Conservation (phyloP, 2,888 invertebrate species). For the Furcula furcula region DNA sequence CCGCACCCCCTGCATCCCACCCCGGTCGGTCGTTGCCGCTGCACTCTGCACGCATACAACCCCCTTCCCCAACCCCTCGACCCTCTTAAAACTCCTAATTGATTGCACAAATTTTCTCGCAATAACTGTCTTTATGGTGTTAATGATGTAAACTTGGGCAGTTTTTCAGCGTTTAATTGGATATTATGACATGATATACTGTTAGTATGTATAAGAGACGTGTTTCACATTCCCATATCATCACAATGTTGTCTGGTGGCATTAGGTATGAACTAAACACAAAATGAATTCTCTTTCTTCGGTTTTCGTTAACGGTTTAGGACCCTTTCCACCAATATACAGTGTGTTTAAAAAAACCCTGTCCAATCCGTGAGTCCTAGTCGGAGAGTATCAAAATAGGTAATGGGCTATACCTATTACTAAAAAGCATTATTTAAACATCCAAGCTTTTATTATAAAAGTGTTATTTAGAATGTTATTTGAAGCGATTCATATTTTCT, state of each 20-base stretch:
- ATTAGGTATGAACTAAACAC: slow-evolving; percentile 60
- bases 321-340: no score
- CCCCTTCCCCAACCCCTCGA: no score
- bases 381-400: no score
- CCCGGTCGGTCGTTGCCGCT: slow-evolving; percentile 55
- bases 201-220: slow-evolving; percentile 39
- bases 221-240: slow-evolving; percentile 54
- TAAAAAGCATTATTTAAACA: no score
- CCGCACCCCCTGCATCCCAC: slow-evolving; percentile 49
- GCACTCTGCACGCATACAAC: slow-evolving; percentile 70
- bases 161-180: slow-evolving; percentile 72
- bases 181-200: slow-evolving; percentile 56
- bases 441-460: no score
- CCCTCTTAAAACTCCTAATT: slow-evolving; percentile 80
- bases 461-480: no score
- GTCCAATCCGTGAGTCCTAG: no score
- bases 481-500: slow-evolving; percentile 19
- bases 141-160: slow-evolving; percentile 78
- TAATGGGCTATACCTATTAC: no score
- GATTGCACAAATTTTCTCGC: slow-evolving; percentile 81
- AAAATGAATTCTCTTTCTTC: slow-evolving; percentile 43
- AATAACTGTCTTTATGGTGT: slow-evolving; percentile 80
- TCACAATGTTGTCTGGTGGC: slow-evolving; percentile 46
- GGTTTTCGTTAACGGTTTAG: slow-evolving; percentile 26
- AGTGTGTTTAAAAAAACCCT: no score